Base-by-base conservation (phyloP, 2,113 vertebrate species). In the Microtus ochrogaster region DNA sequence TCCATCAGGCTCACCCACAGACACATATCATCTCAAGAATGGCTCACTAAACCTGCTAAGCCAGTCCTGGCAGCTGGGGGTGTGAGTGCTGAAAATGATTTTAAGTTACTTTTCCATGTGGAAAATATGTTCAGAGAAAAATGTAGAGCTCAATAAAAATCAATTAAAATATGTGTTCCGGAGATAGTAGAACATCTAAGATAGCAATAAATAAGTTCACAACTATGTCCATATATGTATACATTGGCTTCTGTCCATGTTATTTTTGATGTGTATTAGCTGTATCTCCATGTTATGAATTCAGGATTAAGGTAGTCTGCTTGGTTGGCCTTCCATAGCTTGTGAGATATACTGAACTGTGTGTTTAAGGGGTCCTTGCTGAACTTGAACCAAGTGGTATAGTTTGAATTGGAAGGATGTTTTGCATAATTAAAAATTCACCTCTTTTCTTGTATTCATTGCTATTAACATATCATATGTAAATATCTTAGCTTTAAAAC, bases 281-380 rank as follows among this genome's bases (percentile, higher is more conserved):
- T 85, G 17, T 36, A 21, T 86, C 28, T 85, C 41, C 11, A 33
- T 86, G 30, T 10, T 66, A 1, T 95, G 16, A 93, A 93, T 93
- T 91, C 13, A 90, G 39, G n/a, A 72, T 36, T 61, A 90, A 1
- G 0, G 5, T 9, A 33, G 14, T 94, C 28, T 84, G 30, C 49
- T 72, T 87, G 41, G 41, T n/a, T 97, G 95, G 91, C 17, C 33
- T 97, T 90, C 88, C 82, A 39, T 66, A n/a, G 87, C n/a, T 95
- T 97, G 72, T 97, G 95, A 96, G 77, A 97, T 94, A 21, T 97
- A 83, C 76, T 85, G 87, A 97, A 93, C 41, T 86, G 26, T 70
- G 88, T n/a, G 96, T 96, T 89, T 97, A 94, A 85, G 73, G 68
- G 96, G 94, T 96, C 83, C 89, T 95, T 92, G 44, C 44, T 83